Evolutionary conservation across 2,797 vertebrate species (phyloP).

Genomic region (Molossus molossus): DNA sequence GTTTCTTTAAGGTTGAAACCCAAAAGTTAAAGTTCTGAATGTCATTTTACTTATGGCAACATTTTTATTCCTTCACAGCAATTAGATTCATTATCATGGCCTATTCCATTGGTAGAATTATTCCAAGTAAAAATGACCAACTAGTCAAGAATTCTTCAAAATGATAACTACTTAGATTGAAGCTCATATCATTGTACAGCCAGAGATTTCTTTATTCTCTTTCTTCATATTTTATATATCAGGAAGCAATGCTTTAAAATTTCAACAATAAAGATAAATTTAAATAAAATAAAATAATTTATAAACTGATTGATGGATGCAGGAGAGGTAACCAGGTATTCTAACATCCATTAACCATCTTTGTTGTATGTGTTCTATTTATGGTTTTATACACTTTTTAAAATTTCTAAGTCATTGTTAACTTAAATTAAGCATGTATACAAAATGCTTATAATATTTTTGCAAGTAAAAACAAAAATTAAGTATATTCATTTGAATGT

Average conservation of each 20-base stretch:
- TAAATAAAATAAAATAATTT: background rate
- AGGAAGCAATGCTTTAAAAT: background rate
- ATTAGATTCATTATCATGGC: background rate
- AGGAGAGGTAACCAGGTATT: background rate
- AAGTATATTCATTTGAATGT: background rate
- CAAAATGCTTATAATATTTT: background rate
- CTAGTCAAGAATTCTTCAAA: background rate
- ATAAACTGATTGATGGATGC: background rate
- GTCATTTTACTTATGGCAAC: background rate
- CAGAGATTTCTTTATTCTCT: background rate
- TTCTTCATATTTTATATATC: background rate
- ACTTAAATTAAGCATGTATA: background rate
- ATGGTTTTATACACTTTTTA: background rate
- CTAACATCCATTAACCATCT: background rate
- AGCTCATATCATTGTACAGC: background rate
- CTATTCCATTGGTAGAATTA: background rate
- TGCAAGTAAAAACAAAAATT: constrained; percentile 4
- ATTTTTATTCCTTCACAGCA: background rate
- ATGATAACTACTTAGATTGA: background rate
- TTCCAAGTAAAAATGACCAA: background rate
- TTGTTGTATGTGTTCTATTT: background rate
- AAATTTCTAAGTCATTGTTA: background rate
- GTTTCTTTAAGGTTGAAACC: background rate
- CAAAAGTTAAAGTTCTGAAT: background rate
- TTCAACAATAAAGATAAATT: too few species aligned